A percentile compares a stretch with the other conserved stretches of the same genome.
phyloP scores from a whole-genome alignment of 2,113 vertebrate species.

The Heliornis fulica region DNA sequence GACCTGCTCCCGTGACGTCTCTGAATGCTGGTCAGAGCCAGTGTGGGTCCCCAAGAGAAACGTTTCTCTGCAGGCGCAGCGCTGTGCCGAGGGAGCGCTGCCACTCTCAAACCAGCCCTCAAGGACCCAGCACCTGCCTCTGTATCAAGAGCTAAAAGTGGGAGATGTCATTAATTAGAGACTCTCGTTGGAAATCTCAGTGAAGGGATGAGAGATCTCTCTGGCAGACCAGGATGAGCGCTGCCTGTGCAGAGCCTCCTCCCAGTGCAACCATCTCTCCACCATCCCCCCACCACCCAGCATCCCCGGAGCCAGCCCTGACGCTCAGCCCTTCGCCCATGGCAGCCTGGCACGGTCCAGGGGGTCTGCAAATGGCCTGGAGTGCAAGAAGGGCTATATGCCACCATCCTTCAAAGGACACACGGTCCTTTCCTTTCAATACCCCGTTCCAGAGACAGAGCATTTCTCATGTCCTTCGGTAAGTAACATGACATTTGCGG shows the following conservation, averaged over 20 bases:
- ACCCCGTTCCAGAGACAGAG: not conserved
- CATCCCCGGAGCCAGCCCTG: not conserved
- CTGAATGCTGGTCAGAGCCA: fast-evolving
- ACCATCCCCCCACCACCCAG: not conserved
- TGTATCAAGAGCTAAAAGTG: not conserved
- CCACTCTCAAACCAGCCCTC: not conserved
- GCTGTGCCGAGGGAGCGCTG: not conserved
- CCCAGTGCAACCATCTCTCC: not conserved
- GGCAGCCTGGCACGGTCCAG: fast-evolving
- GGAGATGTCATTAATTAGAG: constrained; percentile 22
- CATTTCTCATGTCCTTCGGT: not conserved
- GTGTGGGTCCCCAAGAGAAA: not conserved
- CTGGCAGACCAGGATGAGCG: not conserved
- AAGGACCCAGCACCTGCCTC: not conserved
- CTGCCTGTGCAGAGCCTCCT: not conserved
- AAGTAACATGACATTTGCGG: not conserved
- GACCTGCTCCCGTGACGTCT: not conserved
- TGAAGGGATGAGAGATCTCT: not conserved
- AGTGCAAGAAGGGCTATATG: not conserved
- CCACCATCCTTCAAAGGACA: not conserved
- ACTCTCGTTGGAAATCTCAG: not conserved
- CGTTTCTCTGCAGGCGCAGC: not conserved
- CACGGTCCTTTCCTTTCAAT: fast-evolving
- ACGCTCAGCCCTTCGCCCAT: fast-evolving
- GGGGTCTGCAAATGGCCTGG: fast-evolving